phyloP scores from a whole-genome alignment of 1,140 invertebrate genomes.

The Lordiphosa mommai region DNA sequence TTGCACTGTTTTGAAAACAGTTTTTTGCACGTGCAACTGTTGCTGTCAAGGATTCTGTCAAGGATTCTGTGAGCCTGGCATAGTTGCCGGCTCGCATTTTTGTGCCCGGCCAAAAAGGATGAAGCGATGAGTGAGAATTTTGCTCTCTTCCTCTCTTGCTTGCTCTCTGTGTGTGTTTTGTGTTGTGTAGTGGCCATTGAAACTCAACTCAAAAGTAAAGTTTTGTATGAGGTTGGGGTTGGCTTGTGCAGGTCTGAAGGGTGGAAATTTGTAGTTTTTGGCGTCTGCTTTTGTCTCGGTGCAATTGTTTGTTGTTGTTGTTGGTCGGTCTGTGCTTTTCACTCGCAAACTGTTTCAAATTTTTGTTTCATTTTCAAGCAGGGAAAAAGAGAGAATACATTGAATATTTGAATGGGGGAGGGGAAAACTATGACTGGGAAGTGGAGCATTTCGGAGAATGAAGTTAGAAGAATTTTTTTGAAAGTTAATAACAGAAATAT shows the following conservation, averaged over 20 bases:
- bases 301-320: slow-evolving; percentile 28
- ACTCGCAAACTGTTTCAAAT: slow-evolving; percentile 56
- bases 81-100: slow-evolving; percentile 69
- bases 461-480: too few species aligned
- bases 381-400: slow-evolving; percentile 4
- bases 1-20: slow-evolving; percentile 30
- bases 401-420: background rate
- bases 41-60: slow-evolving; percentile 32
- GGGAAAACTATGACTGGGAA: slow-evolving; percentile 33
- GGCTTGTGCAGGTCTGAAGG: slow-evolving; percentile 8
- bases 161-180: slow-evolving; percentile 1
- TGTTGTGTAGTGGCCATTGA: slow-evolving; percentile 39
- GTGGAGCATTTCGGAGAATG: slow-evolving; percentile 37
- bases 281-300: slow-evolving; percentile 54
- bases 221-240: slow-evolving; percentile 16
- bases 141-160: background rate
- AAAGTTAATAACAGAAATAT: too few species aligned
- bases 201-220: slow-evolving; percentile 67
- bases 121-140: slow-evolving; percentile 62
- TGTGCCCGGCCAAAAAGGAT: slow-evolving; percentile 72
- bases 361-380: slow-evolving; percentile 49
- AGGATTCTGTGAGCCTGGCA: slow-evolving; percentile 50
- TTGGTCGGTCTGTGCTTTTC: slow-evolving; percentile 43
- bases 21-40: slow-evolving; percentile 60
- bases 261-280: slow-evolving; percentile 41